Conservation (phyloP, 2,113 vertebrate genomes). For the Picathartes gymnocephalus region DNA sequence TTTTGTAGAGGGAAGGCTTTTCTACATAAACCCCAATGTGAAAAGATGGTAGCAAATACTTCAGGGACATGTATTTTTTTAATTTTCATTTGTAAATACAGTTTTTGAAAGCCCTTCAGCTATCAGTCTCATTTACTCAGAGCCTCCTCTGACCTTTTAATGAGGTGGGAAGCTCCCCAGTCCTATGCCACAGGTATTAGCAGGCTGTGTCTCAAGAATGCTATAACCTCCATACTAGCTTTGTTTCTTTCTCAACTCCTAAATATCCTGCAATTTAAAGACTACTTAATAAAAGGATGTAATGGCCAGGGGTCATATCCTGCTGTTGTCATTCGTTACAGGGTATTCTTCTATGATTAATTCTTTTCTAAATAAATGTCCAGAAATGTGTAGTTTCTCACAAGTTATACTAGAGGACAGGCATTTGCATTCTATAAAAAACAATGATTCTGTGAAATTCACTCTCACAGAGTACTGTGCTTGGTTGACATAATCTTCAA, state of each 20-base stretch:
- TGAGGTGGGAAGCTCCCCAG: neutral
- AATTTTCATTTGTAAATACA: neutral
- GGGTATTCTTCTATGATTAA: neutral
- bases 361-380: neutral
- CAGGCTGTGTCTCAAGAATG: neutral
- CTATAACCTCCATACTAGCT: neutral
- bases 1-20: neutral
- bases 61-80: neutral
- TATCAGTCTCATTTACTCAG: neutral
- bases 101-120: neutral
- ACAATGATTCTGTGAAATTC: neutral
- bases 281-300: neutral
- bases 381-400: neutral
- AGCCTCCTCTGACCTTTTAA: neutral
- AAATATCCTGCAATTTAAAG: neutral
- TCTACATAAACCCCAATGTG: neutral
- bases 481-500: neutral
- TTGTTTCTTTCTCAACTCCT: neutral
- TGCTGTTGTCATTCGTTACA: neutral
- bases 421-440: neutral
- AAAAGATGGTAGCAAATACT: neutral
- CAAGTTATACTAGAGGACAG: neutral
- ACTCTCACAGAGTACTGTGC: neutral
- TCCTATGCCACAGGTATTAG: neutral
- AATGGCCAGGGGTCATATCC: neutral